These are phyloP conservation scores for Scaptomyza montana DNA, from an alignment of 1,140 invertebrate species.

Conservation along the genomic window DNA sequence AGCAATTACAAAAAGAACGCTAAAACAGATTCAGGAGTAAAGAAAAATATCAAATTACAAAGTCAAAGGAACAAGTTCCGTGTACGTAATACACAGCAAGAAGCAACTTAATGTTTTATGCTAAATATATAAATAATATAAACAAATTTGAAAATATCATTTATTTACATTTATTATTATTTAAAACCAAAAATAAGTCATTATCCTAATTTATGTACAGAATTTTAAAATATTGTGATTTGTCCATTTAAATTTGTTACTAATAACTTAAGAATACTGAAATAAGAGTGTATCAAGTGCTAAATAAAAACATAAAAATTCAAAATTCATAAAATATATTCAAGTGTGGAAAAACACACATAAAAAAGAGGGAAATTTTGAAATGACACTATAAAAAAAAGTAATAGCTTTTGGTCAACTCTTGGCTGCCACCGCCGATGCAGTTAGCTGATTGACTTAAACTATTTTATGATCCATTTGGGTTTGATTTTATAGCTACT, in stretches of 20 bases:
- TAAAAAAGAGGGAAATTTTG: background rate
- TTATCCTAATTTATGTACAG: too few relatives aligned
- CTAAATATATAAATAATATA: too few relatives aligned
- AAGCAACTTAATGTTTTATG: too few relatives aligned
- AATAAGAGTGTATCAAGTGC: too few relatives aligned
- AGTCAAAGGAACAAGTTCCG: background rate
- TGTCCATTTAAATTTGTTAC: too few relatives aligned
- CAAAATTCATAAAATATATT: conserved; percentile 23
- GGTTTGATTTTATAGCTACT: background rate
- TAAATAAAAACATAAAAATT: background rate
- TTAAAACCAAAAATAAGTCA: too few relatives aligned
- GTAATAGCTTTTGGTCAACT: conserved; percentile 1
- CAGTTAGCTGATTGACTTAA: background rate
- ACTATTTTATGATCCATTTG: conserved; percentile 6
- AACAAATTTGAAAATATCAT: too few relatives aligned
- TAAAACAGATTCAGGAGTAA: background rate
- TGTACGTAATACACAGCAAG: too few relatives aligned
- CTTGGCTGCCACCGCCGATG: background rate
- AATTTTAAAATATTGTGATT: too few relatives aligned
- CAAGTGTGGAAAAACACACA: conserved; percentile 7
- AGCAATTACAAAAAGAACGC: background rate
- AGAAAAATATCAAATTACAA: conserved; percentile 25
- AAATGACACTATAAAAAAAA: background rate
- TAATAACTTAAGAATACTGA: too few relatives aligned
- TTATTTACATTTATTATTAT: too few relatives aligned